A percentile compares a stretch with the other conserved stretches of the same genome.
These are phyloP conservation scores for Anolis carolinensis DNA, from an alignment of 2,113 vertebrate species.

Conservation along the genomic window DNA sequence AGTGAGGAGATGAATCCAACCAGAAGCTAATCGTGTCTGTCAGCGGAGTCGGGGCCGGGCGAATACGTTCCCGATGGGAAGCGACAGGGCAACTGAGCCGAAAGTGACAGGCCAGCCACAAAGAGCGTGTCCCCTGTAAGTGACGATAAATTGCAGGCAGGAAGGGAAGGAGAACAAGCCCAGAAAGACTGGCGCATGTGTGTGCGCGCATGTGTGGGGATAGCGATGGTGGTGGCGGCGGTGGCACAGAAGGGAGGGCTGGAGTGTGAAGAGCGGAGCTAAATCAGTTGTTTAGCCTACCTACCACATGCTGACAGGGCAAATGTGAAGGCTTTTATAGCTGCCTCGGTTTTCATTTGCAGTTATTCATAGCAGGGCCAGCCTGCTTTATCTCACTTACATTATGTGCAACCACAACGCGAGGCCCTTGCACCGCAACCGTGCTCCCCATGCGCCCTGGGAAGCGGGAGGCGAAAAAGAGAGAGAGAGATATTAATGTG, in stretches of 20 bases:
- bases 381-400: conserved; percentile 77
- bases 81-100: conserved; percentile 71
- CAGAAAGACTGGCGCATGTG: no score
- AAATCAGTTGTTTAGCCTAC: conserved; percentile 71
- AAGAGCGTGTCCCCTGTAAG: conserved; percentile 76
- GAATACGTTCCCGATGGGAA: conserved; percentile 61
- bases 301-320: conserved; percentile 78
- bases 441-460: conserved; percentile 56
- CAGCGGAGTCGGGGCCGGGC: conserved; percentile 56
- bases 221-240: background rate
- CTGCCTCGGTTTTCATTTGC: conserved; percentile 71
- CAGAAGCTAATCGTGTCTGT: conserved; percentile 64
- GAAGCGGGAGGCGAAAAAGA: conserved; percentile 39
- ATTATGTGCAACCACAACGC: conserved; percentile 73
- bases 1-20: conserved; percentile 52
- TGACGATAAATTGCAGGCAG: conserved; percentile 73
- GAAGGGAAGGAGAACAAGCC: conserved; percentile 7
- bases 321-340: conserved; percentile 71
- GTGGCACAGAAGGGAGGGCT: conserved; percentile 35
- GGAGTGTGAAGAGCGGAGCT: conserved; percentile 43
- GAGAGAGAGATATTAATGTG: conserved; percentile 72
- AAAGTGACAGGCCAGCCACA: conserved; percentile 72
- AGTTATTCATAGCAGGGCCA: conserved; percentile 71
- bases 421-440: conserved; percentile 66
- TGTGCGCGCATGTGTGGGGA: no score